These are phyloP conservation scores for Limenitis camilla DNA, from an alignment of 2,888 invertebrate genomes.

Conservation along the genomic window DNA sequence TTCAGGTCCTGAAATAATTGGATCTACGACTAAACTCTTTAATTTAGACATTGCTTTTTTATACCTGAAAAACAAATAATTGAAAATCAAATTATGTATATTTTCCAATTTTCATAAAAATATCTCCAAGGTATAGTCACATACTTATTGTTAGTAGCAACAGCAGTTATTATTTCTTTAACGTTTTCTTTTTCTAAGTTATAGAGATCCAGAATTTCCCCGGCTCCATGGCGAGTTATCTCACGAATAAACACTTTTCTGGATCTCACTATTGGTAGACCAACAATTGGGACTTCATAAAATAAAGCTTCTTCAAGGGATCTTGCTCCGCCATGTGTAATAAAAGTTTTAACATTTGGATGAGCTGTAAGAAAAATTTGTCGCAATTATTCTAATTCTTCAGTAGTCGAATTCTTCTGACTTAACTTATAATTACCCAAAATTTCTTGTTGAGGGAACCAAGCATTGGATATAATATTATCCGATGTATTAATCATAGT, in stretches of 20 bases:
- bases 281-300: slow-evolving; percentile 58
- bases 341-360: slow-evolving; percentile 58
- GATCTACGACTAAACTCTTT: slow-evolving; percentile 40
- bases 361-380: slow-evolving; percentile 43
- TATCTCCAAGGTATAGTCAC: slow-evolving; percentile 20
- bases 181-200: slow-evolving; percentile 49
- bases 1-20: slow-evolving; percentile 58
- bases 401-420: too few relatives aligned
- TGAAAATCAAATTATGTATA: too few relatives aligned
- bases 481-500: slow-evolving; percentile 52
- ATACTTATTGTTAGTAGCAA: slow-evolving; percentile 48
- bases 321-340: slow-evolving; percentile 60
- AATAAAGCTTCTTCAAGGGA: slow-evolving; percentile 66
- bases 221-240: slow-evolving; percentile 51
- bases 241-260: slow-evolving; percentile 54
- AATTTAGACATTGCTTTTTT: slow-evolving; percentile 43
- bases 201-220: slow-evolving; percentile 54
- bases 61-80: slow-evolving; percentile 38
- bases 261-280: slow-evolving; percentile 51
- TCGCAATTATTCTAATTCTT: too few relatives aligned
- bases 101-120: too few relatives aligned
- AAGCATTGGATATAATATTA: slow-evolving; percentile 59
- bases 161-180: slow-evolving; percentile 40
- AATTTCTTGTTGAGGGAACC: slow-evolving; percentile 75
- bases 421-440: slow-evolving; percentile 46